Conservation (phyloP, 2,888 invertebrate genomes). For the Eilema depressum region DNA sequence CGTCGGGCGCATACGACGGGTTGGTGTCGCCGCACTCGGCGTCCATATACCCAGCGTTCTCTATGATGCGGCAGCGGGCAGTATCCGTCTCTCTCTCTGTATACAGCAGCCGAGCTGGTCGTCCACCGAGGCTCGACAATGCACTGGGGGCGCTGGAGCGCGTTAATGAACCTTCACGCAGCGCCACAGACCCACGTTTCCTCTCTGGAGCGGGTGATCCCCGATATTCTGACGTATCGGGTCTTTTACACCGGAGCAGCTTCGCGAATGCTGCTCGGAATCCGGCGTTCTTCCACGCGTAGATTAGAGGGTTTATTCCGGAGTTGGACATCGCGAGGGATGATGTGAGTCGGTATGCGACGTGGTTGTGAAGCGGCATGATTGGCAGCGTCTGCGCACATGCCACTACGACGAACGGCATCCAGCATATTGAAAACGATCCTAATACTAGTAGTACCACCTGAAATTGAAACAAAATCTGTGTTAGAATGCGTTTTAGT, state of each 20-base stretch:
- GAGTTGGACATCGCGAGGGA: slow-evolving; percentile 93
- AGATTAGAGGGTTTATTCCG: slow-evolving; percentile 93
- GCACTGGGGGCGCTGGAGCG: slow-evolving; percentile 73
- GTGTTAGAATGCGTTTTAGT: slow-evolving; percentile 1
- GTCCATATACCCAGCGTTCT: slow-evolving; percentile 82
- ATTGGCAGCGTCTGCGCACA: slow-evolving; percentile 87
- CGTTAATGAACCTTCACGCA: slow-evolving; percentile 80
- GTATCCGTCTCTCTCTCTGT: slow-evolving; percentile 75
- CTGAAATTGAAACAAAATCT: slow-evolving; percentile 77
- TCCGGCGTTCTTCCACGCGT: slow-evolving; percentile 94
- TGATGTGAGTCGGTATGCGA: slow-evolving; percentile 89
- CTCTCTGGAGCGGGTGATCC: slow-evolving; percentile 87
- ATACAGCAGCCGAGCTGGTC: slow-evolving; percentile 78
- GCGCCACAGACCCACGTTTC: slow-evolving; percentile 82
- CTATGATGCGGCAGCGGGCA: slow-evolving; percentile 81
- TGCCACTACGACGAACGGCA: slow-evolving; percentile 91
- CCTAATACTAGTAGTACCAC: slow-evolving; percentile 92
- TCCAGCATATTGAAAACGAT: slow-evolving; percentile 93
- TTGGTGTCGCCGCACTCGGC: slow-evolving; percentile 77
- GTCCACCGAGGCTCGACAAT: slow-evolving; percentile 70
- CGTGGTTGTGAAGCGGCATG: slow-evolving; percentile 82
- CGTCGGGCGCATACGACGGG: slow-evolving; percentile 82
- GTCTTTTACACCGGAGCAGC: slow-evolving; percentile 89
- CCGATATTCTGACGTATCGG: slow-evolving; percentile 86
- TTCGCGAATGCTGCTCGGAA: slow-evolving; percentile 91